Percentiles rank a stretch among this genome's conserved stretches.
phyloP scores from a whole-genome alignment of 2,797 vertebrate genomes.

The Nasua narica region DNA sequence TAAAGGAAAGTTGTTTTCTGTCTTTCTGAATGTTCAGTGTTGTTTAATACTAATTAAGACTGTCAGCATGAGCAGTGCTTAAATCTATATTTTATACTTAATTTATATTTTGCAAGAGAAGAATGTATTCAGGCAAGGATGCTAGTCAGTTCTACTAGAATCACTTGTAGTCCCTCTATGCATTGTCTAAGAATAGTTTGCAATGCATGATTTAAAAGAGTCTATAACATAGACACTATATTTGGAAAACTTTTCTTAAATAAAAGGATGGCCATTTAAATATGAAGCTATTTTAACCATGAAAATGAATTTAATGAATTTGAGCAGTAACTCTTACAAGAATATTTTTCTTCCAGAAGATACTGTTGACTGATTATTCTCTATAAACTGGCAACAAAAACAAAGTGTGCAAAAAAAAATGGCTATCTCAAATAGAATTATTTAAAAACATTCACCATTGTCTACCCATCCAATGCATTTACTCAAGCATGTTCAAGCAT shows the following conservation, averaged over 20 bases:
- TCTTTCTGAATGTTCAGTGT: background rate
- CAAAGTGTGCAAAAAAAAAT: background rate
- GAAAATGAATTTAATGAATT: background rate
- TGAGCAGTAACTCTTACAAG: background rate
- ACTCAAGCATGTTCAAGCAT: background rate
- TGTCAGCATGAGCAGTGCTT: background rate
- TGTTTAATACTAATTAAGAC: background rate
- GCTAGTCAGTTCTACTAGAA: background rate
- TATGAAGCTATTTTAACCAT: background rate
- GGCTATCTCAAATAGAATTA: background rate
- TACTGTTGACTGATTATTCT: constrained; percentile 1
- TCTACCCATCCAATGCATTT: background rate
- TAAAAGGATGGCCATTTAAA: background rate
- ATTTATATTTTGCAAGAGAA: constrained; percentile 3
- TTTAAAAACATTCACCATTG: background rate
- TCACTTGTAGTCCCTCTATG: background rate
- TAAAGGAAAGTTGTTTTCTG: background rate
- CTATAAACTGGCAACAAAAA: background rate
- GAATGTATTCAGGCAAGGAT: background rate
- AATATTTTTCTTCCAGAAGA: background rate
- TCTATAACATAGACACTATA: background rate
- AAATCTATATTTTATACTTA: constrained; percentile 18
- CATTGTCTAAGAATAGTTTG: background rate
- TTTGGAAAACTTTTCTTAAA: background rate
- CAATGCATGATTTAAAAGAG: constrained; percentile 14